Evolutionary conservation across 2,797 vertebrate species (phyloP).

Genomic region (Peromyscus aztecus): DNA sequence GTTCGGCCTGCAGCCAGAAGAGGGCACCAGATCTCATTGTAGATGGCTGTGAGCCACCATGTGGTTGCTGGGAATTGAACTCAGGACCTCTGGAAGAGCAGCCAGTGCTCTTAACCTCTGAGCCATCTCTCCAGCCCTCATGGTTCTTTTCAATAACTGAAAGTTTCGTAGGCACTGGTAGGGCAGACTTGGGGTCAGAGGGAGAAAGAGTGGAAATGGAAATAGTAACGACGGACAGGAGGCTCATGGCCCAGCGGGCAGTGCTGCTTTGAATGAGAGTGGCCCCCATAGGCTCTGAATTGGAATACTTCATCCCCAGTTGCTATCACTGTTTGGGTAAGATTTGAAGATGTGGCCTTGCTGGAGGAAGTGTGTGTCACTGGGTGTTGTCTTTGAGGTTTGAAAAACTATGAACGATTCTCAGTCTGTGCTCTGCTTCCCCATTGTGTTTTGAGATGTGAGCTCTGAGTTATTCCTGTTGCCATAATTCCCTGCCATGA

Average conservation of each 20-base stretch:
- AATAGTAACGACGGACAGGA: background rate
- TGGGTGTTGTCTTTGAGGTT: background rate
- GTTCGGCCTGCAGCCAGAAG: no score
- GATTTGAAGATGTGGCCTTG: background rate
- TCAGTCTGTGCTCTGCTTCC: background rate
- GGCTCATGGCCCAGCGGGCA: background rate
- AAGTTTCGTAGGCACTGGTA: background rate
- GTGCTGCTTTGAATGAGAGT: background rate
- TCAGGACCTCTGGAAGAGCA: no score
- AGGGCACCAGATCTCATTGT: no score
- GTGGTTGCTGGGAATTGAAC: no score
- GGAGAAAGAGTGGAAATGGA: background rate
- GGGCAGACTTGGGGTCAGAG: background rate
- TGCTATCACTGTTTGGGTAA: background rate
- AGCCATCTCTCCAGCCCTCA: no score
- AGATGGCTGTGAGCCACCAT: no score
- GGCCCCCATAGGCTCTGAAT: background rate
- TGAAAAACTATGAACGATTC: background rate
- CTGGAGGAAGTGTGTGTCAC: background rate
- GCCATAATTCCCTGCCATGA: background rate
- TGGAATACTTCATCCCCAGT: background rate
- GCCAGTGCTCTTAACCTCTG: no score
- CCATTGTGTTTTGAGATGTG: background rate
- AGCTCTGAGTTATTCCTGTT: background rate
- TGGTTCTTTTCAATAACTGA: constrained; percentile 59